Percentiles rank a stretch among this genome's conserved stretches.
These are phyloP conservation scores for Pseudobourletiella spinata DNA, from an alignment of 1,140 invertebrate species.

Conservation along the genomic window DNA sequence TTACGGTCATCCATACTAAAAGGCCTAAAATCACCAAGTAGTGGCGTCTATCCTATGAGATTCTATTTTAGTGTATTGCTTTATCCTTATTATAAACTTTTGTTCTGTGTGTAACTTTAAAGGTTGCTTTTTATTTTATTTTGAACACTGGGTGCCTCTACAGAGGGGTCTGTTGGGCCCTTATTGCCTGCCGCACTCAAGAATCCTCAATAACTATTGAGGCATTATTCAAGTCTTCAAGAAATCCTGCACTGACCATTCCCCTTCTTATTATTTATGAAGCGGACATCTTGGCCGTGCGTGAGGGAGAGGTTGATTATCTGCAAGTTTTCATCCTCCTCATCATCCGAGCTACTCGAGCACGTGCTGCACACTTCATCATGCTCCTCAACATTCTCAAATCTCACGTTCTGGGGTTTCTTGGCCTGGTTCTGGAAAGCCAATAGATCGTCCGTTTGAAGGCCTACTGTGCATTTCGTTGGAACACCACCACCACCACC, in stretches of 20 bases:
- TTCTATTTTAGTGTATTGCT: no score
- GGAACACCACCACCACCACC: not conserved
- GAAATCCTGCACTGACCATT: not conserved
- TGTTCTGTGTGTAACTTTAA: no score
- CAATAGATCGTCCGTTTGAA: not conserved
- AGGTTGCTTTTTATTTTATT: not conserved
- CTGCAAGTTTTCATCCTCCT: not conserved
- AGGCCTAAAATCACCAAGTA: no score
- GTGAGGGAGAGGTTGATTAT: not conserved
- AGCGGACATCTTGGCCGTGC: not conserved
- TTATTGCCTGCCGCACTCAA: no score
- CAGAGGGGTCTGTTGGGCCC: no score
- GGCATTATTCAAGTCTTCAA: no score
- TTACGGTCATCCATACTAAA: no score
- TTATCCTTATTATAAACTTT: no score
- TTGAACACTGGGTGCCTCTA: not conserved
- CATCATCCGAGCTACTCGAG: not conserved
- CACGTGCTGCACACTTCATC: conserved; percentile 7
- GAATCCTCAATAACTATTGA: no score
- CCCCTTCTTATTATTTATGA: conserved; percentile 5
- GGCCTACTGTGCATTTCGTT: not conserved
- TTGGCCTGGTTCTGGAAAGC: not conserved
- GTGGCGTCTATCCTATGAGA: no score
- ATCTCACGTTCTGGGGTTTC: not conserved
- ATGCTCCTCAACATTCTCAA: not conserved